Evolutionary conservation across 2,888 invertebrate genomes (phyloP), one percentile per base, ranked within the genome.

Genomic region (Cremastinae sp.): DNA sequence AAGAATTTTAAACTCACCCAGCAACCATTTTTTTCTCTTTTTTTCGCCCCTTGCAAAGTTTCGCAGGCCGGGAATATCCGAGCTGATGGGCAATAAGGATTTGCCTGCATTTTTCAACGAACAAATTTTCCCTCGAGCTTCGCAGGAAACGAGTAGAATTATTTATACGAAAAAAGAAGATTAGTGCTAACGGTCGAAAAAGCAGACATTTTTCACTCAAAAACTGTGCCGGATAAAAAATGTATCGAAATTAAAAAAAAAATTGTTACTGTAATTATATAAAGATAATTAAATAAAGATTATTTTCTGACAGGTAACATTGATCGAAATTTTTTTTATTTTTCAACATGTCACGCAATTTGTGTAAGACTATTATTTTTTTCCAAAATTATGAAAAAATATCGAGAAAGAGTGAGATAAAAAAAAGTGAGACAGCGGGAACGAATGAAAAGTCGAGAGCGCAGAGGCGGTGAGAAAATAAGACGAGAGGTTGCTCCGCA

Each of bases 371-470:
- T 16, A 51, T 20, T 12, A 62, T 38, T 38, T 34, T 64, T 64
- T 36, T 43, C 3, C 10, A 22, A 16, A 36, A 51, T 10, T 16
- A 18, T 36, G 3, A 12, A n/a, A 51, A 34, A 20, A 64, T 41
- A 9, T 7, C 3, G 36, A 54, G 28, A 38, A 54, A 47, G 12
- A 12, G 28, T 22, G 9, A 65, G 22, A 7, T 22, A 59, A 54
- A 70, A 61, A 74, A 51, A 58, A 45, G 10, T 38, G 54, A 56
- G 18, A 41, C 10, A n/a, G n/a, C n/a, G n/a, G n/a, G 28, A 86
- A 83, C 82, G 83, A 85, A 83, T 84, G 79, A 84, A 86, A 86
- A 87, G 83, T 84, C 83, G 83, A 83, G 59, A 43, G 54, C 80
- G 81, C 61, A 58, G 16, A 10, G 16, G 54, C 64, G 65, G 65